Conservation (phyloP, 2,888 invertebrate species). For the Cerastis rubricosa region DNA sequence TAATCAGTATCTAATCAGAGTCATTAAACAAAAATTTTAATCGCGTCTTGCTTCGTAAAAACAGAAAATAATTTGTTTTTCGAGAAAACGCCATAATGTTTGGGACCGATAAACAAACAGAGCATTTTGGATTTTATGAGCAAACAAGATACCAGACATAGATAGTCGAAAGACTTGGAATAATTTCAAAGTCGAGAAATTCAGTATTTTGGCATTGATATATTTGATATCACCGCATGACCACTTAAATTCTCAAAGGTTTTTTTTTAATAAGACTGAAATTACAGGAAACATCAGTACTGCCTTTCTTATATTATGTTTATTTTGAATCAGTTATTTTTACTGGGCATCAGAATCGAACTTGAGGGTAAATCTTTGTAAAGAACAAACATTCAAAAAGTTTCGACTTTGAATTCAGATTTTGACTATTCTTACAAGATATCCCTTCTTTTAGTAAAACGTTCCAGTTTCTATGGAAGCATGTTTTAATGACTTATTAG, state of each 20-base stretch:
- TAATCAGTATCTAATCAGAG: not conserved
- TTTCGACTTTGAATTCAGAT: not conserved
- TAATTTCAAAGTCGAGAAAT: slow-evolving; percentile 19
- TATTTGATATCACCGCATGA: not conserved
- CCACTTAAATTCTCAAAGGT: not conserved
- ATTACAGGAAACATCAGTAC: not conserved
- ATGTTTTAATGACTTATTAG: not conserved
- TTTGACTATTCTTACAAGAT: not conserved
- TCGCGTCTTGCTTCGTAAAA: not conserved
- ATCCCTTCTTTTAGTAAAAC: not conserved
- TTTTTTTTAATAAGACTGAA: not conserved
- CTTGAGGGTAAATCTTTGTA: not conserved
- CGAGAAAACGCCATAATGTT: slow-evolving; percentile 28
- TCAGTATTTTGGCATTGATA: slow-evolving; percentile 7
- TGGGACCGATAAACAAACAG: slow-evolving; percentile 36
- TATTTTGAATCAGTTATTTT: not conserved
- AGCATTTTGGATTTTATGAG: slow-evolving; percentile 39
- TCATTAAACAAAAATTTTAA: not conserved
- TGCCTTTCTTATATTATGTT: not conserved
- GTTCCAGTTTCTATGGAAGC: not conserved
- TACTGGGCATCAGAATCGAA: not conserved
- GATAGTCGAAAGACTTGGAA: slow-evolving; percentile 22
- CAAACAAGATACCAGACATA: slow-evolving; percentile 48
- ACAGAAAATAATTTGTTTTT: slow-evolving; percentile 24
- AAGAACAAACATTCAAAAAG: too few species aligned